A percentile compares a stretch with the other conserved stretches of the same genome.
These are phyloP conservation scores for Mimas tiliae DNA, from an alignment of 2,888 invertebrate genomes.

Conservation along the genomic window DNA sequence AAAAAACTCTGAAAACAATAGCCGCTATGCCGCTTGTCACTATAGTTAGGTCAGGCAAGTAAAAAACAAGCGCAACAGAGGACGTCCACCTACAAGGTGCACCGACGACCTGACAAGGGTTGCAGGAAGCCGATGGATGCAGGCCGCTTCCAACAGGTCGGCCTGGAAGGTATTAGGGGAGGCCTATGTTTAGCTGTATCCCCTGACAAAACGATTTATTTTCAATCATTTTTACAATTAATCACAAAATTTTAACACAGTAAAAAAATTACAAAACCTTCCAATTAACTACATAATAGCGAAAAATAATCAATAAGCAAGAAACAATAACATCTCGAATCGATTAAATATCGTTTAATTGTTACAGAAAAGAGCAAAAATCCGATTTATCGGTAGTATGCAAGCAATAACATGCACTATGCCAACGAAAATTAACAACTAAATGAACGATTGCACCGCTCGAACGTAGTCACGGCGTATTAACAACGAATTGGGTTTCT, in stretches of 20 bases:
- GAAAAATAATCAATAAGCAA: slow-evolving; percentile 14
- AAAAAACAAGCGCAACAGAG: too few species aligned
- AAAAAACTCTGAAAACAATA: too few species aligned
- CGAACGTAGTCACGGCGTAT: slow-evolving; percentile 77
- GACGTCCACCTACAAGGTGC: too few species aligned
- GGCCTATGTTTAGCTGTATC: too few species aligned
- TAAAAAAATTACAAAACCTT: not conserved
- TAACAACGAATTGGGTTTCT: slow-evolving; percentile 83
- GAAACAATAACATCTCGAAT: slow-evolving; percentile 35
- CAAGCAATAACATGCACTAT: slow-evolving; percentile 81
- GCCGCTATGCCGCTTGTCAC: too few species aligned
- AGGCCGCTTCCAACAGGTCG: too few species aligned
- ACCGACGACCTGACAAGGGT: too few species aligned
- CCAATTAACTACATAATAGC: not conserved
- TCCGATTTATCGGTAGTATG: slow-evolving; percentile 47
- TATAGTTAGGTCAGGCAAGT: too few species aligned
- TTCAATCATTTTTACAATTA: not conserved
- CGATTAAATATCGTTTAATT: slow-evolving; percentile 61
- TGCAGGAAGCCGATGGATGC: too few species aligned
- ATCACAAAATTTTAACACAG: not conserved
- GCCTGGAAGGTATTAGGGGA: too few species aligned
- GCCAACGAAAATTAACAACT: slow-evolving; percentile 82
- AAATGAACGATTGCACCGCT: slow-evolving; percentile 80
- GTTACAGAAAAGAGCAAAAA: slow-evolving; percentile 55
- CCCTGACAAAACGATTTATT: not conserved